Evolutionary conservation across 1,140 invertebrate species (phyloP), one percentile per base, ranked within the genome.

Genomic region (Achroia grisella): DNA sequence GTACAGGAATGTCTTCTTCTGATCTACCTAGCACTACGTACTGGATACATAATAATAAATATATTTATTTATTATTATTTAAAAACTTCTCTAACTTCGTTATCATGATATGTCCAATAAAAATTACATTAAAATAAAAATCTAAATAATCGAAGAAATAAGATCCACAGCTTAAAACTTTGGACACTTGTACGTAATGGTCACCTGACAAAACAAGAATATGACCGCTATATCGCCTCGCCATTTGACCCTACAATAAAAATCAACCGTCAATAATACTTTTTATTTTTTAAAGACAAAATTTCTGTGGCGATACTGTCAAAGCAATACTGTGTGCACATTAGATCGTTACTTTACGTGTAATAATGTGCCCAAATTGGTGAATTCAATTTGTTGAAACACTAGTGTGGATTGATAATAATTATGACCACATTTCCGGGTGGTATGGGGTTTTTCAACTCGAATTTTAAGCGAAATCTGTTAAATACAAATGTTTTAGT

Each of bases 271-370:
- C 31, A 35, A 40, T 29, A 23, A 23, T 3, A 6, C 6, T 2
- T 23, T 23, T 23, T 23, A 23, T 23, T 23, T 23, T 23, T 23
- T 34, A 14, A 23, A 23, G 6, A 23, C 17, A 2, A 23, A 23
- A 23, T 23, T n/a, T 6, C 17, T 23, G 17, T 23, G 6, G 6
- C 2, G 6, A 64, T 61, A 58, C 58, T 65, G 70, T 75, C 67
- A 63, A 48, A 58, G 55, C 35, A 48, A 40, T 44, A 41, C 41
- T 44, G 44, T 42, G 57, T 37, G 53, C 58, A 58, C 66, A 74
- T 79, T 70, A 74, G 56, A 63, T 62, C 40, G 32, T 35, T 46
- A 56, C 41, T 73, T 77, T 66, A 73, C 60, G 60, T 37, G 60
- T 54, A 48, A 64, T 65, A 52, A 56, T 45, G 44, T 40, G 15